Evolutionary conservation across 1,140 invertebrate genomes (phyloP).

Genomic region (Brachionus plicatilis): DNA sequence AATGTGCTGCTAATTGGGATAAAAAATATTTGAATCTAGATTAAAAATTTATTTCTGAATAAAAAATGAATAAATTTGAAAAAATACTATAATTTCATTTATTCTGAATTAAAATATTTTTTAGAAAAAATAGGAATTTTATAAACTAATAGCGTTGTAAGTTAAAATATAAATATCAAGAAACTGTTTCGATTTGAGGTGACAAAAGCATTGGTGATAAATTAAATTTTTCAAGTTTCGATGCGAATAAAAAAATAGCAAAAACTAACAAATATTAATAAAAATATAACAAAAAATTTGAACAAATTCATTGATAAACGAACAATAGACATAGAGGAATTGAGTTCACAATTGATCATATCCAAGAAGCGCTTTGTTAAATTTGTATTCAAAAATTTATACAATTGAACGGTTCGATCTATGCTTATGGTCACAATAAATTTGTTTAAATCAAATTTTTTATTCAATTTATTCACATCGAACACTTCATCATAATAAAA

Average conservation of each 20-base stretch:
- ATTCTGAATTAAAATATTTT: not conserved
- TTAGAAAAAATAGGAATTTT: not conserved
- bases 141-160: not conserved
- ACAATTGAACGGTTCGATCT: conserved; percentile 32
- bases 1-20: not conserved
- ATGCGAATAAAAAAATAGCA: conserved; percentile 28
- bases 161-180: not conserved
- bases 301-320: not conserved
- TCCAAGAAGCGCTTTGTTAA: not conserved
- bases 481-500: conserved; percentile 19
- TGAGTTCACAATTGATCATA: not conserved
- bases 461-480: conserved; percentile 1
- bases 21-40: not conserved
- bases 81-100: not conserved
- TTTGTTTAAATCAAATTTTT: conserved; percentile 25
- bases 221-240: not conserved
- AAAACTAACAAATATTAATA: not conserved
- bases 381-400: conserved; percentile 34
- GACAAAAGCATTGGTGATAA: not conserved
- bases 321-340: not conserved
- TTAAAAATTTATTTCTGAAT: not conserved
- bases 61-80: not conserved
- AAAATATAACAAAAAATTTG: conserved; percentile 6
- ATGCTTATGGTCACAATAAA: conserved; percentile 28
- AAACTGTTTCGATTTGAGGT: not conserved